Conservation (phyloP, 2,888 invertebrate species). For the Drosophila subsilvestris region DNA sequence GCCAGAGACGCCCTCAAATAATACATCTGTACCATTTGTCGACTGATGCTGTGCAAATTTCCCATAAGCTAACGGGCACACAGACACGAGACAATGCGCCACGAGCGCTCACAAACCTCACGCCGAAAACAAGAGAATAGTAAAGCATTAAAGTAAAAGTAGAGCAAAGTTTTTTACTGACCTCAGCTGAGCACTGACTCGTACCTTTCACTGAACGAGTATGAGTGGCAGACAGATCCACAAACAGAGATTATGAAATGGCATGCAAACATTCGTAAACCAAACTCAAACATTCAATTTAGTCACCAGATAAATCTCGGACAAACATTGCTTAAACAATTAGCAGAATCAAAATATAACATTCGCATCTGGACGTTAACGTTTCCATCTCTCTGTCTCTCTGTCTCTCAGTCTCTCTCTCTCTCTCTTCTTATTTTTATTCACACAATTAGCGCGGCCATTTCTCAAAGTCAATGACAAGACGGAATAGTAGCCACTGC, state of each 20-base stretch:
- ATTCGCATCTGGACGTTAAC: conserved; percentile 5
- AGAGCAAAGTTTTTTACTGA: conserved; percentile 41
- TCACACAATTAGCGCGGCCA: conserved; percentile 27
- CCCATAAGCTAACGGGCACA: not conserved
- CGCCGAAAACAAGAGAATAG: conserved; percentile 5
- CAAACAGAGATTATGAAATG: conserved; percentile 32
- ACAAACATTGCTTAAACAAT: conserved; percentile 26
- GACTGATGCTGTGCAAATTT: not conserved
- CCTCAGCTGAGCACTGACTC: conserved; percentile 55
- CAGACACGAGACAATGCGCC: not conserved
- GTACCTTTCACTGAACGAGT: conserved; percentile 61
- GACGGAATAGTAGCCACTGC: conserved; percentile 5
- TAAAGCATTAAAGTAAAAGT: conserved; percentile 40
- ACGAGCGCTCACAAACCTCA: not conserved
- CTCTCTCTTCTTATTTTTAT: conserved; percentile 1
- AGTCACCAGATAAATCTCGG: conserved; percentile 17
- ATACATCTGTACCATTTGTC: not conserved
- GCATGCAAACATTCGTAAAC: conserved; percentile 2
- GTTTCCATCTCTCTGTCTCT: conserved; percentile 3
- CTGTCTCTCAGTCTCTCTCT: not conserved
- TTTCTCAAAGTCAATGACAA: conserved; percentile 44
- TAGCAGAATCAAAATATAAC: conserved; percentile 12
- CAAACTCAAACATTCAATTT: conserved; percentile 8
- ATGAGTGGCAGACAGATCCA: conserved; percentile 24
- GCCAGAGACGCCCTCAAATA: not conserved